These are phyloP conservation scores for Rhagonycha fulva DNA, from an alignment of 2,888 invertebrate species.

Conservation along the genomic window DNA sequence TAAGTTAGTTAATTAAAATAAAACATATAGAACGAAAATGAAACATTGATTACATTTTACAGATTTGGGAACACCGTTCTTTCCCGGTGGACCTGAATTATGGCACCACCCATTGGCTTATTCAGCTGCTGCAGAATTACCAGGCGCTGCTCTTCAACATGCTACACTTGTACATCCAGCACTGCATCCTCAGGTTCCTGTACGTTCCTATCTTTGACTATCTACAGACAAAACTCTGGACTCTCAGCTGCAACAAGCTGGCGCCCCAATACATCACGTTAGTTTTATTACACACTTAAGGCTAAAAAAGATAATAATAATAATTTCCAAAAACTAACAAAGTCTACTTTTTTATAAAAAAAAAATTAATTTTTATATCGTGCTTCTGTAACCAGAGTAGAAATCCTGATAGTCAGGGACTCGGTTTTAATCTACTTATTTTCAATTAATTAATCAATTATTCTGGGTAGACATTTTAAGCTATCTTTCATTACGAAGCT, in stretches of 20 bases:
- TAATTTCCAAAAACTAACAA: background rate
- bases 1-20: background rate
- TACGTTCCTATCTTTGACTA: constrained; percentile 97
- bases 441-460: background rate
- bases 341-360: background rate
- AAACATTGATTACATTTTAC: constrained; percentile 52
- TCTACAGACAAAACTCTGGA: constrained; percentile 80
- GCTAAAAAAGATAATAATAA: background rate
- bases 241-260: constrained; percentile 59
- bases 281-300: constrained; percentile 45
- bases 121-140: constrained; percentile 79
- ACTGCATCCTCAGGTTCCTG: constrained; percentile 96
- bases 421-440: constrained; percentile 32
- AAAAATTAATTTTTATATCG: constrained; percentile 30
- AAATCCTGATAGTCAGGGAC: constrained; percentile 43
- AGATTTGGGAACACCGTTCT: constrained; percentile 96
- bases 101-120: constrained; percentile 92
- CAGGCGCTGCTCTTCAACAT: constrained; percentile 80
- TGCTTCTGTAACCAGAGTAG: constrained; percentile 19
- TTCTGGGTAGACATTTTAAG: background rate
- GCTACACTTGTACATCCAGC: constrained; percentile 94
- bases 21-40: background rate
- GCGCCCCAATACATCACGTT: constrained; percentile 63
- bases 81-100: constrained; percentile 91
- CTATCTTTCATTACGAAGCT: background rate